These are phyloP conservation scores for Percopsis transmontana DNA, from an alignment of 2,113 vertebrate species.

Conservation along the genomic window DNA sequence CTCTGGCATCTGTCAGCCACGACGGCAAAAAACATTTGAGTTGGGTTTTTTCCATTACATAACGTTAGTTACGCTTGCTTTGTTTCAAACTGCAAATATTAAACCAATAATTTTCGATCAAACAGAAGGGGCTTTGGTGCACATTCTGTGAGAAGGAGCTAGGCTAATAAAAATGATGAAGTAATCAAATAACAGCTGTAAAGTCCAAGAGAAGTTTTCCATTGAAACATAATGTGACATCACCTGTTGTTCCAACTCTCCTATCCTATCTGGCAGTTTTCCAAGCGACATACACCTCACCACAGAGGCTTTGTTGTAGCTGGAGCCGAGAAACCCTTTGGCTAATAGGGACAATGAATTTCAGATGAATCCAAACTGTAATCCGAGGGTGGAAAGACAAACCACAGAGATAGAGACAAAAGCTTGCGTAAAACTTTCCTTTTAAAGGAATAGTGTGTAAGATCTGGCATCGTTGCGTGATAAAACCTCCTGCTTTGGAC, in stretches of 20 bases:
- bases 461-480: no score
- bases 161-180: conserved; percentile 11
- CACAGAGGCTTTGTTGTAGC: conserved; percentile 61
- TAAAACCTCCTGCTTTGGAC: no score
- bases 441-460: not conserved
- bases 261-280: conserved; percentile 48
- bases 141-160: conserved; percentile 10
- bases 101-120: conserved; percentile 52
- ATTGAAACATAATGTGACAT: conserved; percentile 56
- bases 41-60: conserved; percentile 51
- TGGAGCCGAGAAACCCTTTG: conserved; percentile 47
- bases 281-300: conserved; percentile 62
- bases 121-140: conserved; percentile 24
- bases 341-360: conserved; percentile 40
- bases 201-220: conserved; percentile 37
- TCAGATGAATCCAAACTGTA: conserved; percentile 23
- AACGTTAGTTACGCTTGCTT: conserved; percentile 47
- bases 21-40: conserved; percentile 7
- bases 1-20: conserved; percentile 36
- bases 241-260: conserved; percentile 57
- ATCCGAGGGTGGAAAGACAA: conserved; percentile 6
- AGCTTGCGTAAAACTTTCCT: conserved; percentile 1
- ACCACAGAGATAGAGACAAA: conserved; percentile 1
- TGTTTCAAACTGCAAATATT: conserved; percentile 40
- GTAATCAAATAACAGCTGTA: conserved; percentile 25